phyloP scores from a whole-genome alignment of 2,888 invertebrate genomes.

The Dynastes tityus region DNA sequence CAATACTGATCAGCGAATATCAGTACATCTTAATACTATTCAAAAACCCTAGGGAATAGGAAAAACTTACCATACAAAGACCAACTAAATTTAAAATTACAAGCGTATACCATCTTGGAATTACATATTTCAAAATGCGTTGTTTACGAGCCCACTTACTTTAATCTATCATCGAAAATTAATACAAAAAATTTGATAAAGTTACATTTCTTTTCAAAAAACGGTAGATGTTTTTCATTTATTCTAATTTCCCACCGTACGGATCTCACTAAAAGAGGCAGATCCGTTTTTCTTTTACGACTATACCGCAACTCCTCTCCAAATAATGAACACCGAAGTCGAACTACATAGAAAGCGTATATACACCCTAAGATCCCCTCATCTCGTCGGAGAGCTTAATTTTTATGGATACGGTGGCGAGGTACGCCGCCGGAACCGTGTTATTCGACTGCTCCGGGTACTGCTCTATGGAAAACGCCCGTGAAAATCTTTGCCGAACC shows the following conservation, averaged over 20 bases:
- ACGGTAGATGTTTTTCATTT: constrained; percentile 1
- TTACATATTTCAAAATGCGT: too few relatives aligned
- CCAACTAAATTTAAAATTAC: too few relatives aligned
- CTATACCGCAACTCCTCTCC: constrained; percentile 60
- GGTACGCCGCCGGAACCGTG: constrained; percentile 18
- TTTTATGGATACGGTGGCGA: constrained; percentile 65
- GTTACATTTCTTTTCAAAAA: background rate
- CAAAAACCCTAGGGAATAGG: too few relatives aligned
- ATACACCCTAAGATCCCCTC: constrained; percentile 52
- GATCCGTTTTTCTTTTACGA: constrained; percentile 63
- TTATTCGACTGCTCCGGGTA: constrained; percentile 16
- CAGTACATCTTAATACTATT: too few relatives aligned
- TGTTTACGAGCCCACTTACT: too few relatives aligned
- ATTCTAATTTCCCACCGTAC: background rate
- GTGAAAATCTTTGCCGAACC: constrained; percentile 23
- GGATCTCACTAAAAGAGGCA: background rate
- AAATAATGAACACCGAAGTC: constrained; percentile 62
- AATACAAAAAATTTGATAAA: too few relatives aligned
- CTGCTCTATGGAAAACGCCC: constrained; percentile 3
- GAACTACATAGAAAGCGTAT: constrained; percentile 18
- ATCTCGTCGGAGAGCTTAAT: constrained; percentile 67
- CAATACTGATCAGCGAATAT: too few relatives aligned
- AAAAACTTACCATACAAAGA: too few relatives aligned
- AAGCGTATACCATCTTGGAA: too few relatives aligned
- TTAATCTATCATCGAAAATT: too few relatives aligned